These are phyloP conservation scores for Calephelis virginiensis DNA, from an alignment of 1,140 invertebrate species.

Conservation along the genomic window DNA sequence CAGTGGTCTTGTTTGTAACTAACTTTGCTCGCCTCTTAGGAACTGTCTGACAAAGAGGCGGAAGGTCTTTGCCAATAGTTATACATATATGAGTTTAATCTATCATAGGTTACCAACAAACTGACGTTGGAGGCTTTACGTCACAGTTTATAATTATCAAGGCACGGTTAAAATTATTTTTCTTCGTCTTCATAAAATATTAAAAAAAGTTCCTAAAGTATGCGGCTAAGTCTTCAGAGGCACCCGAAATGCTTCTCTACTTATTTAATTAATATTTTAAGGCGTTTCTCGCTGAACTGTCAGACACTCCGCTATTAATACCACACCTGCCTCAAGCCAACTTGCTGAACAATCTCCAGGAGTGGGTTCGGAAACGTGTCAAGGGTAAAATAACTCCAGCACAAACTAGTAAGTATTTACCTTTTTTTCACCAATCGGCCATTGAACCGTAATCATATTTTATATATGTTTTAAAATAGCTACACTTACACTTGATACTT, in stretches of 20 bases:
- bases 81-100: no score
- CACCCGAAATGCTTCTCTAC: background rate
- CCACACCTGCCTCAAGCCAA: conserved; percentile 62
- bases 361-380: conserved; percentile 62
- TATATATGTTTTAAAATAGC: background rate
- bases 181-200: no score
- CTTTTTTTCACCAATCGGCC: background rate
- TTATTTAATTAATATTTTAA: conserved; percentile 21
- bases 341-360: conserved; percentile 59
- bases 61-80: no score
- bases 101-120: no score
- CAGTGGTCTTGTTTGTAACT: no score
- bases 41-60: no score
- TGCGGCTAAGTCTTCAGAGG: background rate
- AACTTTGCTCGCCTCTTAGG: no score
- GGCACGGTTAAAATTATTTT: no score
- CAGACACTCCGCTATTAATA: conserved; percentile 54
- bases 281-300: conserved; percentile 64
- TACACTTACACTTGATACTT: no score
- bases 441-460: background rate
- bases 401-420: conserved; percentile 44
- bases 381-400: conserved; percentile 45
- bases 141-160: no score
- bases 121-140: no score
- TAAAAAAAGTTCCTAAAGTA: no score